Evolutionary conservation across 2,888 invertebrate genomes (phyloP), one percentile per base, ranked within the genome.

Genomic region (Cheilosia scutellata): DNA sequence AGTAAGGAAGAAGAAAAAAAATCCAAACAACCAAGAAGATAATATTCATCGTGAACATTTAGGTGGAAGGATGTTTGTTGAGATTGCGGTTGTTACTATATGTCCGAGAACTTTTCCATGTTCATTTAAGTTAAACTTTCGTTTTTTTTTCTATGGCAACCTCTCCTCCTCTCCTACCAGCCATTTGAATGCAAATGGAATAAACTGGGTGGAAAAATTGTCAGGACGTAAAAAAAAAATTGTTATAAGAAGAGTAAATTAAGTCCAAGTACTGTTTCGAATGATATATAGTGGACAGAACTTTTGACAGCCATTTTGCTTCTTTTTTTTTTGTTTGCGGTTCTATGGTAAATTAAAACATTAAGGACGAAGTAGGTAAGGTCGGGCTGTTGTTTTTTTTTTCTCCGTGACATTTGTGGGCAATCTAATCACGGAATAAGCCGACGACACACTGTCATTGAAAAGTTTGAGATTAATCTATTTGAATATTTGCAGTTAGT

Each of bases 31-130:
- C 4, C 16, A 37, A 53, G 77, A 63, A 65, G 49, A 77, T 77
- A 70, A 75, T 79, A 76, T 71, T 80, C 84, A 84, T 75, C 75
- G 79, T 71, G 65, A 80, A 60, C 80, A 84, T 76, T 75, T 58
- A 71, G 74, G 79, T 65, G 63, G 79, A 63, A 75, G 80, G 71
- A 80, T 71, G 79, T 79, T 84, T 76, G 84, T 80, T 84, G 75
- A 84, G 79, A 84, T 84, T 84, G 84, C 65, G 84, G 80, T 84
- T 84, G 79, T 71, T 75, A 84, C 84, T 80, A 65, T 80, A 65
- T 75, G 75, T 84, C 60, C 70, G 70, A 57, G 62, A 84, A 84
- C 74, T 84, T 84, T 84, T 75, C 27, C 79, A 65, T 84, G 83
- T 79, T 84, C 83, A 84, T 79, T 84, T 74, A 84, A 79, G 79